These are phyloP conservation scores for Artibeus lituratus DNA, from an alignment of 2,797 vertebrate species.

Conservation along the genomic window DNA sequence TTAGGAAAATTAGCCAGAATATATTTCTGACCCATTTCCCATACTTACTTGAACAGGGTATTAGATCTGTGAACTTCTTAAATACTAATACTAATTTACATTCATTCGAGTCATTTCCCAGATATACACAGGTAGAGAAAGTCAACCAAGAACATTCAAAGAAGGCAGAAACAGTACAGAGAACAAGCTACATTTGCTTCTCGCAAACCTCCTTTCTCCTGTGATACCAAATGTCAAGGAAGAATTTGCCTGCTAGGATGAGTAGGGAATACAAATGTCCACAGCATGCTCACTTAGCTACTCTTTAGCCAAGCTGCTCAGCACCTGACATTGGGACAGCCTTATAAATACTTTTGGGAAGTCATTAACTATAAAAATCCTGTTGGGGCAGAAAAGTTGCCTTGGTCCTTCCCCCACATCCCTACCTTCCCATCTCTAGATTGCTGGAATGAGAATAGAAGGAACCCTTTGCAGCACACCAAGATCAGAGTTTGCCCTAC, in stretches of 20 bases:
- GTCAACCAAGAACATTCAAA: background rate
- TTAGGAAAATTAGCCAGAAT: background rate
- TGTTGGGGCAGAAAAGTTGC: background rate
- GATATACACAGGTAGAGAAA: background rate
- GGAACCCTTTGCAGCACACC: background rate
- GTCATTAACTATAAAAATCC: background rate
- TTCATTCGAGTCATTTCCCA: background rate
- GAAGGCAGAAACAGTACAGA: background rate
- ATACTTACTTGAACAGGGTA: background rate
- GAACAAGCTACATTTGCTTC: background rate
- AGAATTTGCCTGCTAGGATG: background rate
- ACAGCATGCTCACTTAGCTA: background rate
- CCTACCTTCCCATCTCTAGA: background rate
- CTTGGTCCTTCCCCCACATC: background rate
- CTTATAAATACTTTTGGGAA: background rate
- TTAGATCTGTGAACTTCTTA: background rate
- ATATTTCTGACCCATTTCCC: constrained; percentile 1
- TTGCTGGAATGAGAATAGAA: background rate
- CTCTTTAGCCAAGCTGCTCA: background rate
- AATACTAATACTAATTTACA: background rate
- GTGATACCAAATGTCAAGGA: background rate
- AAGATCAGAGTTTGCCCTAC: background rate
- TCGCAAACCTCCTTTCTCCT: background rate
- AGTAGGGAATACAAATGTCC: background rate
- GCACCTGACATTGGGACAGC: background rate